Evolutionary conservation across 2,888 invertebrate species (phyloP).

Genomic region (Eucriotettix oculatus): DNA sequence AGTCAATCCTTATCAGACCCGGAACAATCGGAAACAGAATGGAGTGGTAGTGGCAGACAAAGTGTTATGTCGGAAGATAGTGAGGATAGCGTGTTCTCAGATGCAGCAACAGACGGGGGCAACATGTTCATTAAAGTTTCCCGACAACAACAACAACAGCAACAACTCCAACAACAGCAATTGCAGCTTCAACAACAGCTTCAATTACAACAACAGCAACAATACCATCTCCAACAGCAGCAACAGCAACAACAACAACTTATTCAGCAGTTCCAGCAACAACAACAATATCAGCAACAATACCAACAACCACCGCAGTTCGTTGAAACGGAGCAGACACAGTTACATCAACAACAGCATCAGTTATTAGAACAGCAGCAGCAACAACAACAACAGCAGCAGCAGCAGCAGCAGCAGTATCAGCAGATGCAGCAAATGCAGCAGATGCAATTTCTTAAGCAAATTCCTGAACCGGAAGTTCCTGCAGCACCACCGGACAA

Average conservation of each 20-base stretch:
- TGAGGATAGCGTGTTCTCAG: constrained; percentile 51
- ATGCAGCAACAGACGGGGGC: constrained; percentile 32
- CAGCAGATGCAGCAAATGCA: constrained; percentile 7
- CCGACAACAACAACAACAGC: background rate
- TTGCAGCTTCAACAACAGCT: background rate
- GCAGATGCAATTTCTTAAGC: constrained; percentile 22
- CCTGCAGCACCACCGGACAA: constrained; percentile 3
- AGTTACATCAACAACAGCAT: constrained; percentile 23
- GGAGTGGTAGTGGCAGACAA: constrained; percentile 37
- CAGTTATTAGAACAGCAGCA: constrained; percentile 7
- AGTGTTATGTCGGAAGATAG: constrained; percentile 49
- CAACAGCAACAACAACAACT: background rate
- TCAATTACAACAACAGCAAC: background rate
- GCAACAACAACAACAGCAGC: constrained; percentile 17
- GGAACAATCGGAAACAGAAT: constrained; percentile 36
- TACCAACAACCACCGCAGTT: background rate
- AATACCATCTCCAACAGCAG: background rate
- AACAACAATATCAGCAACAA: constrained; percentile 20
- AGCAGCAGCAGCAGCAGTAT: constrained; percentile 21
- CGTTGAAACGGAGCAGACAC: background rate
- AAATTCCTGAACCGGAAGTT: constrained; percentile 29
- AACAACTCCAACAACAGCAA: background rate
- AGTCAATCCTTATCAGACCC: constrained; percentile 55
- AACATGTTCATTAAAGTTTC: constrained; percentile 46
- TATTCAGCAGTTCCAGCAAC: constrained; percentile 17